A percentile compares a stretch with the other conserved stretches of the same genome.
Conservation (phyloP, 1,140 invertebrate genomes). For the Battus philenor region DNA sequence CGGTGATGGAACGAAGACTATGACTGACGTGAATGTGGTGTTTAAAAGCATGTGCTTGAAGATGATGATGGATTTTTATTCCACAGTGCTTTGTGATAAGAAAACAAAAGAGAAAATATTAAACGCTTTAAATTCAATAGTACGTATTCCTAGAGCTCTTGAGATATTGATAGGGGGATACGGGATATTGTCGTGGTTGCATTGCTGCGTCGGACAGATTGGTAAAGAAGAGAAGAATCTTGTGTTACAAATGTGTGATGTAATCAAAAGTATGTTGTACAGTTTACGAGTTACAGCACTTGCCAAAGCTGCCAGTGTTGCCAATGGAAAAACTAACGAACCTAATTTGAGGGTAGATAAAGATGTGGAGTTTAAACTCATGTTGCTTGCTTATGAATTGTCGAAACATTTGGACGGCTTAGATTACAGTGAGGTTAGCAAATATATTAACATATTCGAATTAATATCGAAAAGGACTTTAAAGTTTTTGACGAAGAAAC, state of each 20-base stretch:
- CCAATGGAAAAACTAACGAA: conserved; percentile 32
- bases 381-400: conserved; percentile 40
- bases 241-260: conserved; percentile 27
- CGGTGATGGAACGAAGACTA: conserved; percentile 77
- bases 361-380: conserved; percentile 52
- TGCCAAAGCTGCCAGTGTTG: conserved; percentile 30
- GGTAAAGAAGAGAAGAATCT: conserved; percentile 39
- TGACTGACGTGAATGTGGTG: conserved; percentile 71
- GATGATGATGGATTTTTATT: conserved; percentile 76
- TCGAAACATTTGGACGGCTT: conserved; percentile 30
- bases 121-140: conserved; percentile 76
- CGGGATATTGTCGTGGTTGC: conserved; percentile 80
- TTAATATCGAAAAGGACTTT: conserved; percentile 47
- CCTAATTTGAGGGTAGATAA: no score
- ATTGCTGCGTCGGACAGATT: conserved; percentile 40
- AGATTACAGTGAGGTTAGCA: conserved; percentile 35
- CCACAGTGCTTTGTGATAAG: conserved; percentile 63
- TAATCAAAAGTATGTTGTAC: conserved; percentile 45
- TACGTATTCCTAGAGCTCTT: conserved; percentile 77
- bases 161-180: conserved; percentile 79
- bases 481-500: conserved; percentile 50
- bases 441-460: conserved; percentile 41
- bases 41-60: conserved; percentile 76
- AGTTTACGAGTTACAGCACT: conserved; percentile 42
- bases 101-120: conserved; percentile 79